Conservation (phyloP, 2,888 invertebrate genomes). For the Rhamnusium bicolor region DNA sequence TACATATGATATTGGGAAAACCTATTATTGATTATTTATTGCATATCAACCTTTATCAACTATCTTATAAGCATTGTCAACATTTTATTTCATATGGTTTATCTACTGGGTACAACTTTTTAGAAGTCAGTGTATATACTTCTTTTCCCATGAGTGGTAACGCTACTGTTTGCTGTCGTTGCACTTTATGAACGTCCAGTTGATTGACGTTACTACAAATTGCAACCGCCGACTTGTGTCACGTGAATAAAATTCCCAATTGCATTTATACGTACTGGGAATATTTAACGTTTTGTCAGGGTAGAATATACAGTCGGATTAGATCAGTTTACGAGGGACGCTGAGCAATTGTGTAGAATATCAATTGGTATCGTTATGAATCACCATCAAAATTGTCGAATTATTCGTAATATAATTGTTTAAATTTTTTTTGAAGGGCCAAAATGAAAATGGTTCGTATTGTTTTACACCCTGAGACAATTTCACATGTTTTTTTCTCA, state of each 20-base stretch:
- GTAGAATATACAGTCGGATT: neutral
- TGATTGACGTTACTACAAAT: conserved; percentile 59
- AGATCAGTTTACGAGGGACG: neutral
- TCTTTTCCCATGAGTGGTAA: neutral
- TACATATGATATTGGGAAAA: no score
- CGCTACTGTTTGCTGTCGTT: conserved; percentile 17
- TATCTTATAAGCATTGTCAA: no score
- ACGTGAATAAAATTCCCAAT: conserved; percentile 56
- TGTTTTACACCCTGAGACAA: no score
- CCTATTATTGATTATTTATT: no score
- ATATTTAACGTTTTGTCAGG: conserved; percentile 21
- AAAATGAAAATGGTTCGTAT: no score
- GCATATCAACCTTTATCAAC: no score
- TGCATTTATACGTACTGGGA: conserved; percentile 32
- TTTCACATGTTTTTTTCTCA: no score
- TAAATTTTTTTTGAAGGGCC: no score
- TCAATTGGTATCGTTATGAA: neutral
- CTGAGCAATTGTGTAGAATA: neutral
- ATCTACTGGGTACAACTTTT: neutral
- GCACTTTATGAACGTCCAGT: conserved; percentile 56
- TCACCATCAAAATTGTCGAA: neutral
- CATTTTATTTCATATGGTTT: no score
- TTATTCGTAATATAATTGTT: no score
- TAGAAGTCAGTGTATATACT: neutral
- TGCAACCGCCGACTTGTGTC: conserved; percentile 48